Percentiles rank a stretch among this genome's conserved stretches.
Evolutionary conservation across 2,888 invertebrate genomes (phyloP).

Genomic region (Sylvicola cinctus): DNA sequence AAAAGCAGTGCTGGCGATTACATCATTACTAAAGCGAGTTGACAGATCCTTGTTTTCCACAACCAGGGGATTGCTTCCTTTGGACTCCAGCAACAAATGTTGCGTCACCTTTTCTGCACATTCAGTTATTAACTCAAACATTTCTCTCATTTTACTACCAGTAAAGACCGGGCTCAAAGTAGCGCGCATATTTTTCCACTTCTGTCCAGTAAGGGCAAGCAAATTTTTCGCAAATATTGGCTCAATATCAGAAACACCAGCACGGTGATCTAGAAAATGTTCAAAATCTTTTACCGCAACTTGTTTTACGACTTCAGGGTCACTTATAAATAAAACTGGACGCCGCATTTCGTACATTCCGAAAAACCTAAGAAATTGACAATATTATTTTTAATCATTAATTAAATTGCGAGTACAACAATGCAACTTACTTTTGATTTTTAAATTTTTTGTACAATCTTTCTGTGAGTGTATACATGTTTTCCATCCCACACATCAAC

Average conservation of each 20-base stretch:
- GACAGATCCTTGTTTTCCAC: slow-evolving; percentile 5
- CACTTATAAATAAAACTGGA: slow-evolving; percentile 27
- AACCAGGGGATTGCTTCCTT: not conserved
- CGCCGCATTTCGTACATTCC: slow-evolving; percentile 27
- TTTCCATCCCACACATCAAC: too few species aligned
- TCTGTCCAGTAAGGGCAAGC: slow-evolving; percentile 24
- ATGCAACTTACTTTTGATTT: too few species aligned
- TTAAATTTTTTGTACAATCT: too few species aligned
- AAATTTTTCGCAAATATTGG: slow-evolving; percentile 29
- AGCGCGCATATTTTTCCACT: slow-evolving; percentile 26
- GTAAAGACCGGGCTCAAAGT: slow-evolving; percentile 27
- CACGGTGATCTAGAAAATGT: slow-evolving; percentile 29
- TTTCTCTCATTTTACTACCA: slow-evolving; percentile 26
- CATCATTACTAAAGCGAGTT: slow-evolving; percentile 10
- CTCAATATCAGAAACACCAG: slow-evolving; percentile 22
- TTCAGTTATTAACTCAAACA: slow-evolving; percentile 23
- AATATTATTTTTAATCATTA: too few species aligned
- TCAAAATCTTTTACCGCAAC: slow-evolving; percentile 35
- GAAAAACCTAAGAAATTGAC: slow-evolving; percentile 19
- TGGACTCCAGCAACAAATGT: not conserved
- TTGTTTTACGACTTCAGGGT: slow-evolving; percentile 31
- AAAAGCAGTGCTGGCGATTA: slow-evolving; percentile 26
- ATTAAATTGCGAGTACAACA: too few species aligned
- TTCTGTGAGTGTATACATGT: too few species aligned
- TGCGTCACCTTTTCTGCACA: slow-evolving; percentile 10